Evolutionary conservation across 2,888 invertebrate genomes (phyloP), one percentile per base, ranked within the genome.

Genomic region (Drosophila colorata): DNA sequence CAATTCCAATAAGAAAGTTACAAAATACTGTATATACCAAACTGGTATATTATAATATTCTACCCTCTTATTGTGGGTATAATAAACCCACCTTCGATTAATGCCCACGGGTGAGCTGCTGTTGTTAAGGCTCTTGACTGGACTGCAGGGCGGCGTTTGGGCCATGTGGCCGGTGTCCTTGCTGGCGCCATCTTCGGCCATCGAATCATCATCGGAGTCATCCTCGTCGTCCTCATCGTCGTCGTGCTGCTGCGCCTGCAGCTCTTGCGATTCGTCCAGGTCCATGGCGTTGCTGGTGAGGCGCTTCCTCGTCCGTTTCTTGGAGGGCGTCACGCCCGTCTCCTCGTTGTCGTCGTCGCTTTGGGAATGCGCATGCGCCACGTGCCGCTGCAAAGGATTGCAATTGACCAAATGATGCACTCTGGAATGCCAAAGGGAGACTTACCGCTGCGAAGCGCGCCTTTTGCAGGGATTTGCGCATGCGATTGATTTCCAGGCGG

Each of bases 401-500:
- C 5, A 3, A 13, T 20, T 31, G 0, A 33, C 28, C 9, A 28
- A 28, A 2, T 9, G 28, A 28, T 28, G 8, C 28, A 28, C 2
- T 9, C 28, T 28, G 0, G 28, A 28, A 9, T 2, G 2, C 2
- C 28, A 28, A 28, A 2, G 0, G 9, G 28, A 28, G 28, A 38
- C 75, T 85, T 86, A 92, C 91, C 63, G 90, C 83, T 56, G 89
- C 81, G 11, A 82, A 82, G 67, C 91, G 90, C 7, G 90, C 80
- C 65, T 92, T 92, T 37, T 90, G 90, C 23, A 92, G 75, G 0
- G 77, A 68, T 58, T 93, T 93, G 49, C 93, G 93, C 71, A 93
- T 93, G 78, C 94, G 93, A 3, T 93, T 93, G 38, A 95, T 93
- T 90, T 95, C 94, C 52, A 93, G 89, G 43, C 95, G 92, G 37